Conservation (phyloP, 2,113 vertebrate species). For the Catagonus wagneri region DNA sequence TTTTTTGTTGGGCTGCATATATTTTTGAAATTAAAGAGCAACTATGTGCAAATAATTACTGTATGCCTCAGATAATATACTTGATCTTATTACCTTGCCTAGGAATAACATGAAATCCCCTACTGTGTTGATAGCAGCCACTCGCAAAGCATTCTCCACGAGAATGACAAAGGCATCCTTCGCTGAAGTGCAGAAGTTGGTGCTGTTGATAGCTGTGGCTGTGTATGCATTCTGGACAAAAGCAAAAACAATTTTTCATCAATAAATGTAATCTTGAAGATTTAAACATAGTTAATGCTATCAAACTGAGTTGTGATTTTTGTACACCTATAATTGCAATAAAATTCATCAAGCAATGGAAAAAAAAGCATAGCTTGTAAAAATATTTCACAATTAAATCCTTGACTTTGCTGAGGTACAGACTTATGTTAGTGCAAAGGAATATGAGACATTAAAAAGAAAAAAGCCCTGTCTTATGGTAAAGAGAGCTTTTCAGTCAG, state of each 20-base stretch:
- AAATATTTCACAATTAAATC: conserved; percentile 1
- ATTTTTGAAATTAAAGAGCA: conserved; percentile 33
- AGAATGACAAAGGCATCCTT: conserved; percentile 98
- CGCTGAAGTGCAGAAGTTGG: conserved; percentile 98
- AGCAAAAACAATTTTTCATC: conserved; percentile 39
- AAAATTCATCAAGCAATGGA: too few species aligned
- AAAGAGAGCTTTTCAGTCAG: neutral
- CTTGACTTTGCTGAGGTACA: neutral
- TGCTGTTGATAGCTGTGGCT: conserved; percentile 99
- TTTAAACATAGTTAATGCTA: neutral
- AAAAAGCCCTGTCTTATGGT: neutral
- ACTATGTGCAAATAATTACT: neutral
- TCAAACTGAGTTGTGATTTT: too few species aligned
- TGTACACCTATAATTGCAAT: too few species aligned
- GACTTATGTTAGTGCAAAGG: neutral
- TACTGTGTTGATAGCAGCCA: conserved; percentile 97
- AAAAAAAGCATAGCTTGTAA: neutral
- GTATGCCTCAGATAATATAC: neutral
- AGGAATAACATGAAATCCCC: conserved; percentile 99
- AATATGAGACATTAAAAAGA: neutral
- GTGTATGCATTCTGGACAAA: conserved; percentile 96
- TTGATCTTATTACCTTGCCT: conserved; percentile 94
- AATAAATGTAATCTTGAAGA: neutral
- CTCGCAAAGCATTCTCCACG: conserved; percentile 97
- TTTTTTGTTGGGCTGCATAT: neutral